Conservation (phyloP, 2,113 vertebrate genomes). For the Colistium nudipinnis region DNA sequence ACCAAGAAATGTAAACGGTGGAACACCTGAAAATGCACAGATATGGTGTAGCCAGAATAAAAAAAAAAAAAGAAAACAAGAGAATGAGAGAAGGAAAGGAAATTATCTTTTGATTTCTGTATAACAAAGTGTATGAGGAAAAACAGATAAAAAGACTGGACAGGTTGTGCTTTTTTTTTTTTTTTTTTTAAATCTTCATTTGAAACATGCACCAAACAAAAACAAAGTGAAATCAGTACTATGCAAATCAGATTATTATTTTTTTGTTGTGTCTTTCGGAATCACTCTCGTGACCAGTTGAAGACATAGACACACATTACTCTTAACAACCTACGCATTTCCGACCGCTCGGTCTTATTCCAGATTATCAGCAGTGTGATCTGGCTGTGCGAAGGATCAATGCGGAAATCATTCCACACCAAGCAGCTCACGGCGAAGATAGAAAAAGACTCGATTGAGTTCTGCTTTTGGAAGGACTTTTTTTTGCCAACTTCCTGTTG, state of each 20-base stretch:
- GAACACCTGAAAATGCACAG: neutral
- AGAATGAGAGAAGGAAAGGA: neutral
- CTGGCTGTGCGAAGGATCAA: neutral
- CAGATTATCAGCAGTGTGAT: neutral
- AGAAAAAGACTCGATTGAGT: slow-evolving; percentile 2
- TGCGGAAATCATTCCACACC: slow-evolving; percentile 9
- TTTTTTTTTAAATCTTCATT: neutral
- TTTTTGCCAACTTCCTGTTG: slow-evolving; percentile 5
- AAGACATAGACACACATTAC: slow-evolving; percentile 4
- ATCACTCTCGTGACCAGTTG: neutral
- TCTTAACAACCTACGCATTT: too few relatives aligned
- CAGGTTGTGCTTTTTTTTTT: too few relatives aligned
- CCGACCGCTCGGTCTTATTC: too few relatives aligned
- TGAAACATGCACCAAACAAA: neutral
- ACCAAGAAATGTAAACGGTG: slow-evolving; percentile 7
- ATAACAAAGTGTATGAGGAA: too few relatives aligned
- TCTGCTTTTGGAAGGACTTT: slow-evolving; percentile 30
- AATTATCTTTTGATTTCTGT: neutral
- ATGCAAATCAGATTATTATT: too few relatives aligned
- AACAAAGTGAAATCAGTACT: too few relatives aligned
- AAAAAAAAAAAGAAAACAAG: too few relatives aligned
- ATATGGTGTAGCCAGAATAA: too few relatives aligned
- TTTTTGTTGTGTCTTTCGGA: neutral
- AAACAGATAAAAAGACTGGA: too few relatives aligned
- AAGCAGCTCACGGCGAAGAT: neutral